These are phyloP conservation scores for Echeneis naucrates DNA, from an alignment of 2,797 vertebrate species.

Conservation along the genomic window DNA sequence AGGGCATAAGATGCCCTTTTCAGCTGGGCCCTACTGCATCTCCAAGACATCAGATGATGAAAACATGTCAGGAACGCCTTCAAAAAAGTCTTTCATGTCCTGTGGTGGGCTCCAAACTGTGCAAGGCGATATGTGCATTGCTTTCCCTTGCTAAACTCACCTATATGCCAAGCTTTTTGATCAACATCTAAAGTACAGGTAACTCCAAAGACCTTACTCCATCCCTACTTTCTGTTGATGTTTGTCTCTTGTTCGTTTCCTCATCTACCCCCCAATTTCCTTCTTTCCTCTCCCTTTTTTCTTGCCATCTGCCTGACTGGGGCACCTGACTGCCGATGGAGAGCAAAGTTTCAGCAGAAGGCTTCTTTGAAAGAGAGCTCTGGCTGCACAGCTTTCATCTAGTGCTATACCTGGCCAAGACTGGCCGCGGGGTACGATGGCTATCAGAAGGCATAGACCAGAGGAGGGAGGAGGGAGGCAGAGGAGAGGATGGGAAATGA, in stretches of 20 bases:
- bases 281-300: slow-evolving; percentile 27
- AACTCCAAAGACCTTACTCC: slow-evolving; percentile 18
- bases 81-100: slow-evolving; percentile 40
- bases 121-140: slow-evolving; percentile 11
- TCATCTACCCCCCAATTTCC: not conserved
- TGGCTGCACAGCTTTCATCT: slow-evolving; percentile 74
- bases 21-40: slow-evolving; percentile 38
- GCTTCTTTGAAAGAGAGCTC: slow-evolving; percentile 66
- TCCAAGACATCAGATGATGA: slow-evolving; percentile 53
- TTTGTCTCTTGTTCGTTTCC: slow-evolving; percentile 22
- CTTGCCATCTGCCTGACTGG: slow-evolving; percentile 58
- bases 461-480: slow-evolving; percentile 41
- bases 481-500: slow-evolving; percentile 28
- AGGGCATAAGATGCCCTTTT: slow-evolving; percentile 27
- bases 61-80: slow-evolving; percentile 50
- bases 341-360: slow-evolving; percentile 65
- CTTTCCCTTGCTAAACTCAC: slow-evolving; percentile 38
- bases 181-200: slow-evolving; percentile 40
- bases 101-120: slow-evolving; percentile 34
- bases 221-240: slow-evolving; percentile 9
- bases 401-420: slow-evolving; percentile 62
- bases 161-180: slow-evolving; percentile 58
- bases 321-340: slow-evolving; percentile 54
- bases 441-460: slow-evolving; percentile 53
- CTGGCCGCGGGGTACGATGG: slow-evolving; percentile 57